Evolutionary conservation across 2,797 vertebrate genomes (phyloP), one percentile per base, ranked within the genome.

Genomic region (Chlorospingus flavigularis): DNA sequence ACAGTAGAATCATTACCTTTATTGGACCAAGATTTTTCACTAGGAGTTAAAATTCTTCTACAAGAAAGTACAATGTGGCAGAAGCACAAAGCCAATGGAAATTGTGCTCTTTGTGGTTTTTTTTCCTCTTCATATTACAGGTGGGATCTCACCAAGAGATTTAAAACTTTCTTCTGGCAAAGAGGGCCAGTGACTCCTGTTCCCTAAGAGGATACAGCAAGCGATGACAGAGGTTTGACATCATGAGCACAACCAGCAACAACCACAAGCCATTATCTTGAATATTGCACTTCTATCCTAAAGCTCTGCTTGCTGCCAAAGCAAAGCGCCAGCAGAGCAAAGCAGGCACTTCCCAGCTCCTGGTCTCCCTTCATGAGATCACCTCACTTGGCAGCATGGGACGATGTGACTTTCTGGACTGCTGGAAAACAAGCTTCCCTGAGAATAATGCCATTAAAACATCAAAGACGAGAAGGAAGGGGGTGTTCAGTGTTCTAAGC

Each of bases 381-480:
- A 45, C 54, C 74, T 50, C 62, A 8, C 33, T 17, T 1, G 47
- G 57, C 73, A 88, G 73, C 50, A 26, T 1, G 3, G 55, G 47
- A 61, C 0, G 0, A 54, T 5, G 18, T 11, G 61, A 58, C 42
- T 65, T 77, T 42, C 17, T 16, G 61, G 63, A 37, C 1, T 5
- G 51, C 43, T 60, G 57, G 28, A 51, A 74, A 90, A 65, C 13
- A 39, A 74, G 3, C 48, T 51, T 45, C n/a, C 76, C 68, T 12
- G 47, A n/a, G 80, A 86, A 30, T 4, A 45, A 65, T 2, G 15
- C 42, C 23, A 21, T 18, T 45, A 50, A 61, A 84, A 53, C 83
- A 86, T 19, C 50, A 50, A 68, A 88, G 68, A 51, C 10, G 71
- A 74, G 55, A 79, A 50, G 39, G 33, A 87, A 28, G 25, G 45